Evolutionary conservation across 2,797 vertebrate species (phyloP).

Genomic region (Hippoglossus hippoglossus): DNA sequence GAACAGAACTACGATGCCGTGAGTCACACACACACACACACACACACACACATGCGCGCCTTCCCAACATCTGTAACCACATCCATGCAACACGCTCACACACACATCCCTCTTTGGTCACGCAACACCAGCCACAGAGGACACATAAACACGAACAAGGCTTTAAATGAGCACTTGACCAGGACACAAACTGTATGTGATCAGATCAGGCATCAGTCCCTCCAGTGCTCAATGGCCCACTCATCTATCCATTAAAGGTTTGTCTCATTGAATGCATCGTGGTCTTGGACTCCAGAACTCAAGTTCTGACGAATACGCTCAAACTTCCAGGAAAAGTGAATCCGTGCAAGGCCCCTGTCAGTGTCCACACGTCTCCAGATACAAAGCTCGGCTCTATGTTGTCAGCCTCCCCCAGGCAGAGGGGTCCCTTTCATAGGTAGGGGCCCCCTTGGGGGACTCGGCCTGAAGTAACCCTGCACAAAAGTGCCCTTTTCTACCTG

Average conservation of each 20-base stretch:
- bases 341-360: constrained; percentile 3
- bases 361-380: neutral
- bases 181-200: neutral
- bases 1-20: constrained; percentile 97
- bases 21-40: constrained; percentile 71
- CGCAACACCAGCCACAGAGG: neutral
- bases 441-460: neutral
- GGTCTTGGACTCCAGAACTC: neutral
- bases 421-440: constrained; percentile 11
- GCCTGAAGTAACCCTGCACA: constrained; percentile 11
- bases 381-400: constrained; percentile 49
- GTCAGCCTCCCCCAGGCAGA: neutral
- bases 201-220: constrained; percentile 28
- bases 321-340: constrained; percentile 37
- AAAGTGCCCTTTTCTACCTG: neutral
- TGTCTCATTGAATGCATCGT: no score
- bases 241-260: constrained; percentile 13
- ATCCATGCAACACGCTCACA: neutral
- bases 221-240: constrained; percentile 14
- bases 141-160: constrained; percentile 20
- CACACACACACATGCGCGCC: neutral
- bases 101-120: neutral
- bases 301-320: neutral
- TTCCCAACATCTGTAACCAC: neutral
- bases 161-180: constrained; percentile 20